phyloP scores from a whole-genome alignment of 2,797 vertebrate species.

The Ispidina lecontei region DNA sequence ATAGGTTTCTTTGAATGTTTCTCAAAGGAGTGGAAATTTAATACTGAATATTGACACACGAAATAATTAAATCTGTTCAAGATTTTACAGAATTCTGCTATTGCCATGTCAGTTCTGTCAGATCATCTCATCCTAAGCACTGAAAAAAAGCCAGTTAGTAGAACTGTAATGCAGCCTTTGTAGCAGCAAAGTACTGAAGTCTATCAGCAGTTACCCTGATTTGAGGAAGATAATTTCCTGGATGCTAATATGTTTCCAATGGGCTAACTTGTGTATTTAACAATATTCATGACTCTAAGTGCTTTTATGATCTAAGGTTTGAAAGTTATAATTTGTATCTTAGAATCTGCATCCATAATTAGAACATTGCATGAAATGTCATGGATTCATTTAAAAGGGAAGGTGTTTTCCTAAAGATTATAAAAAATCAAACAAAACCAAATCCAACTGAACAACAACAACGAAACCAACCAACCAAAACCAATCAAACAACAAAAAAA shows the following conservation, averaged over 20 bases:
- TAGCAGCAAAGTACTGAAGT: background rate
- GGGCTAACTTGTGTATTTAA: background rate
- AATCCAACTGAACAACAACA: too few relatives aligned
- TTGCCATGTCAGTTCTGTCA: background rate
- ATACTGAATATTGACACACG: background rate
- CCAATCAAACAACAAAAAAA: too few relatives aligned
- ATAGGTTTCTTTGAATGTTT: background rate
- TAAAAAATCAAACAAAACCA: background rate
- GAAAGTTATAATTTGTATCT: background rate
- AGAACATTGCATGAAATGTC: conserved; percentile 24
- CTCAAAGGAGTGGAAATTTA: background rate
- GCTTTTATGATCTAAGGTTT: background rate
- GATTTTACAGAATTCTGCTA: background rate
- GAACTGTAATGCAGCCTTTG: background rate
- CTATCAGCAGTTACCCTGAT: background rate
- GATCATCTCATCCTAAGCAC: background rate
- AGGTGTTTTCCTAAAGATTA: conserved; percentile 31
- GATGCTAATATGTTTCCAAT: background rate
- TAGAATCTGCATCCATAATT: background rate
- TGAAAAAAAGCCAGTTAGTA: background rate
- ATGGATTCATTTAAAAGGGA: background rate
- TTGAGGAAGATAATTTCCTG: background rate
- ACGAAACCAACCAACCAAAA: background rate
- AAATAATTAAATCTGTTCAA: background rate
- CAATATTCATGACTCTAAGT: background rate